Base-by-base conservation (phyloP, 1,140 invertebrate genomes). In the Zaprionus capensis region DNA sequence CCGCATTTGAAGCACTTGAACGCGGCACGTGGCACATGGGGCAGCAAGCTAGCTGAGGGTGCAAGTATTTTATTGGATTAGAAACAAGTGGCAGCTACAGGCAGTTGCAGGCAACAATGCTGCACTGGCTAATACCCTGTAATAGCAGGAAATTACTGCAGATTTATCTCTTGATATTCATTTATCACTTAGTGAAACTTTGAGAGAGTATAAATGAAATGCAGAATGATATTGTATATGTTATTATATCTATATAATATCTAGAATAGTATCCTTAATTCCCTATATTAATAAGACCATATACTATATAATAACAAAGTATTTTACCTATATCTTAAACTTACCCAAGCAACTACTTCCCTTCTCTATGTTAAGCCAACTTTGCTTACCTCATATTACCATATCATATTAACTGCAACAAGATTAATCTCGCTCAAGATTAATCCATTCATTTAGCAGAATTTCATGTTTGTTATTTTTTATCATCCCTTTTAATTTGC, bases 1-100 rank as follows among this genome's bases (percentile, higher is more conserved):
- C 86, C 77, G 70, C 55, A 73, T 63, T 81, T 76, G 71, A 76
- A 59, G 68, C 67, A 73, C 78, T 78, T 56, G 36, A 58, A 17
- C 14, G 63, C 36, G 22, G 53, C 71, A 63, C 59, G 63, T 77
- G 70, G 11, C 11, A 24, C 12, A 1, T 14, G 46, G 12, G 15
- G 20, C 46, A 5, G 17, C 20, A 7, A 11, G 17, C 1, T 7
- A 7, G 28, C 28, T 31, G 28, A 66, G 49, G 63, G 63, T 46
- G 65, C 12, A 26, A 22, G 26, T 38, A 24, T 44, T 67, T 57
- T 44, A 67, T 57, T 57, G 65, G 36, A 66, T 66, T 66, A 56
- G 51, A 28, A 28, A 20, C 22, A 56, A 66, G 22, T 66, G 4
- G 6, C 6, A 55, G 63, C 34, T 34, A 34, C 9, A 12, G 17